Evolutionary conservation across 2,113 vertebrate species (phyloP), one percentile per base, ranked within the genome.

Genomic region (Odocoileus virginianus): DNA sequence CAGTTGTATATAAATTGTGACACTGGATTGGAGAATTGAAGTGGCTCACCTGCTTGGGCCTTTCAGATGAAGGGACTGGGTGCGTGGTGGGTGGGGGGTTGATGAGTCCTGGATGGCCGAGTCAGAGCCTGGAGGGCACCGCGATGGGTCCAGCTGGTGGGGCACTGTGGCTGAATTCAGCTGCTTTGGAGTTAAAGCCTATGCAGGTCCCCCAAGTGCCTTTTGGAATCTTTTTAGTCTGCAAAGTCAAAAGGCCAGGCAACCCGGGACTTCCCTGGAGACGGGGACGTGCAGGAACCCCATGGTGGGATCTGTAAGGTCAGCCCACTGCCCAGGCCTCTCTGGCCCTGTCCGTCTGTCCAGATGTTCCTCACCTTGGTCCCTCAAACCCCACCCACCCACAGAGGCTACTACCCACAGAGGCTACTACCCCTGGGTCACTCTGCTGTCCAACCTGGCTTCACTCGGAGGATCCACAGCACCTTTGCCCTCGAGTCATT

Each of bases 391-490:
- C 54, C 23, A 19, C 1, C 36, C 3, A 33, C 7, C 0, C 52
- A 19, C 43, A 2, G 21, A 7, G 2, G 8, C 36, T 7, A 9
- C 36, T 5, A 6, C 13, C 1, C 4, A 12, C 43, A 1, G 21
- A 7, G 2, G 12, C 36, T 5, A 9, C 36, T 6, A 6, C 13
- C 1, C 4, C 4, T 10, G 2, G 9, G 1, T 4, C 19, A 5
- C 2, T 7, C 50, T 19, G 0, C 3, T 3, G 47, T 47, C 50
- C 64, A 6, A 0, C 2, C 30, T 1, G 52, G 30, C 25, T 57
- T 28, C 5, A 1, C 78, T 1, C 1, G 7, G 0, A 0, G 67
- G 43, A 21, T 8, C 6, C 87, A 7, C 0, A 2, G 85, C 50
- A 27, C 52, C 52, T 16, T 3, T 5, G 2, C 5, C 17, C 71